Evolutionary conservation across 1,140 invertebrate genomes (phyloP), one percentile per base, ranked within the genome.

Genomic region (Sarcophaga peregrina): DNA sequence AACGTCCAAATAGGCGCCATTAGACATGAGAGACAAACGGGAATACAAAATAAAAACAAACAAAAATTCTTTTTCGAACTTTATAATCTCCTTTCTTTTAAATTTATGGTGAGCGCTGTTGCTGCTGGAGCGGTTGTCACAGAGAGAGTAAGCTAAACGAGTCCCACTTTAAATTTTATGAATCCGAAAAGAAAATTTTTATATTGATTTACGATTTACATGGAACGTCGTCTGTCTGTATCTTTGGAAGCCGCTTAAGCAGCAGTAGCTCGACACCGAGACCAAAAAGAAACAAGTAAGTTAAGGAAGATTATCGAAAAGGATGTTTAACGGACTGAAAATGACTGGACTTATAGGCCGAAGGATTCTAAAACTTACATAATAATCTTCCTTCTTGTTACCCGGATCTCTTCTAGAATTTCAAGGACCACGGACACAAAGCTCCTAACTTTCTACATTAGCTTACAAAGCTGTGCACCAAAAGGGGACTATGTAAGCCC

Each of bases 51-150:
- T n/a, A n/a, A n/a, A 37, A 37, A 37, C 25, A 37, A 37, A 37
- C 25, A 37, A 37, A 37, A 37, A 37, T 37, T 37, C 25, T 37
- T 20, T 20, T 73, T 17, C 8, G 46, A 76, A 37, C 20, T 13
- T 13, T 45, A 20, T 76, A 76, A 76, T 76, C 45, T 47, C 11
- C 74, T 20, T 78, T 52, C n/a, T 48, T 76, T 58, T 52, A 54
- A 62, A 83, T 83, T 76, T 82, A 74, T 82, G 83, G 80, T 80
- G 83, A 83, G 80, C 73, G 83, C 73, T 83, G 80, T 20, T 80
- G 80, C 80, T 81, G 80, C 80, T 62, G 54, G 15, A 45, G 80
- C 80, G 52, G 80, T 68, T 81, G 80, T 81, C 13, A 78, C n/a
- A 48, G n/a, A 68, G 5, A n/a, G 25, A 37, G 25, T 37, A 37